A percentile compares a stretch with the other conserved stretches of the same genome.
phyloP scores from a whole-genome alignment of 1,140 invertebrate species.

The Scylla paramamosain region DNA sequence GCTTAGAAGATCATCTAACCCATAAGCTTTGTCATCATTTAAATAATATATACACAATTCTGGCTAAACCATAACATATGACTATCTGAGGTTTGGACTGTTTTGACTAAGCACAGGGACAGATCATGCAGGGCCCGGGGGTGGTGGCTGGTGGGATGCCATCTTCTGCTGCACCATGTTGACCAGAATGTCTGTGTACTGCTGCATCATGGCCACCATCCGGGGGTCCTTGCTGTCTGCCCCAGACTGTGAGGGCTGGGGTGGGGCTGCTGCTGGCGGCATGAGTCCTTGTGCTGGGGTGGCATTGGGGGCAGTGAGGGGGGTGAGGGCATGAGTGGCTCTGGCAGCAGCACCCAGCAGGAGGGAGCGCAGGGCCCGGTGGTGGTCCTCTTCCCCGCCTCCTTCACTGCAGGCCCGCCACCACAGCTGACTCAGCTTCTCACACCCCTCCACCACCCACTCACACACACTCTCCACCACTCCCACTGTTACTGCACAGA shows the following conservation, averaged over 20 bases:
- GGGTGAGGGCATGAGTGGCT: slow-evolving; percentile 75
- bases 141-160: slow-evolving; percentile 78
- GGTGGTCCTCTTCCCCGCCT: slow-evolving; percentile 71
- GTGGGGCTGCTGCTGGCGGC: slow-evolving; percentile 28
- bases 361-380: slow-evolving; percentile 74
- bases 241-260: slow-evolving; percentile 48
- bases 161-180: slow-evolving; percentile 85
- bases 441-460: slow-evolving; percentile 76
- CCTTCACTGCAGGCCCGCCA: slow-evolving; percentile 75
- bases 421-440: slow-evolving; percentile 76
- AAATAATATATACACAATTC: slow-evolving; percentile 36
- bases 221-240: slow-evolving; percentile 76
- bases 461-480: slow-evolving; percentile 76
- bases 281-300: not conserved
- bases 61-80: slow-evolving; percentile 32
- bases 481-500: slow-evolving; percentile 63
- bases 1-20: slow-evolving; percentile 34
- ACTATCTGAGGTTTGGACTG: slow-evolving; percentile 61
- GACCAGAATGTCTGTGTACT: slow-evolving; percentile 85
- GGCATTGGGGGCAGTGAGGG: slow-evolving; percentile 72
- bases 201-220: slow-evolving; percentile 85
- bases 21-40: slow-evolving; percentile 24
- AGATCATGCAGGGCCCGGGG: slow-evolving; percentile 73
- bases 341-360: slow-evolving; percentile 74
- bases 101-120: slow-evolving; percentile 30